Evolutionary conservation across 1,140 invertebrate genomes (phyloP).

Genomic region (Heliconius hewitsoni): DNA sequence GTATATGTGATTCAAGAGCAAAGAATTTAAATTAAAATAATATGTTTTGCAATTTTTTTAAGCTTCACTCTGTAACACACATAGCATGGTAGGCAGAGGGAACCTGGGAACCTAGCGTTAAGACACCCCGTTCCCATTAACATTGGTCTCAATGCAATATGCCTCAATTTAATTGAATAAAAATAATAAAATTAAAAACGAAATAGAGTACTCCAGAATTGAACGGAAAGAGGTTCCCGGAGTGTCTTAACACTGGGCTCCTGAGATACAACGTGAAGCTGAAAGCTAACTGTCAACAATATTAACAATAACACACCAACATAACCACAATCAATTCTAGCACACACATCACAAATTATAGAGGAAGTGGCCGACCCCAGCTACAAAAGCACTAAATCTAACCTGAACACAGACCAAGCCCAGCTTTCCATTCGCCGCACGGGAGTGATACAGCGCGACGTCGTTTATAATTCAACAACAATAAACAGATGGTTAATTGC

Average conservation of each 20-base stretch:
- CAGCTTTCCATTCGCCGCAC: conserved; percentile 56
- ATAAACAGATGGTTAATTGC: conserved; percentile 81
- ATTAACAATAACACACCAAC: background rate
- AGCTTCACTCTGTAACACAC: background rate
- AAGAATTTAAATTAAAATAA: background rate
- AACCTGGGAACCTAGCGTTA: no score
- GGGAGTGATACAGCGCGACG: conserved; percentile 71
- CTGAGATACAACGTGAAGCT: no score
- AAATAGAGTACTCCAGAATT: background rate
- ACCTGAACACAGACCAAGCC: conserved; percentile 31
- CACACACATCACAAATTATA: conserved; percentile 16
- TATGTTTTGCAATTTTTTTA: background rate
- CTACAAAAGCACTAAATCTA: conserved; percentile 29
- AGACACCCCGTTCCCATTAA: no score
- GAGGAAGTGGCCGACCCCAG: conserved; percentile 21
- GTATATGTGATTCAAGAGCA: no score
- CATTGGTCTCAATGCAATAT: no score
- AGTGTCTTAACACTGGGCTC: no score
- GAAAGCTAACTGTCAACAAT: background rate
- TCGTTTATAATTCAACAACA: conserved; percentile 79
- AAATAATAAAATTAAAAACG: no score
- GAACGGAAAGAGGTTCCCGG: no score
- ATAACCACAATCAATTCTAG: background rate
- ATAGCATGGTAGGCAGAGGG: no score
- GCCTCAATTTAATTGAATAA: no score